Base-by-base conservation (phyloP, 2,888 invertebrate species). In the Ichneumon xanthorius region DNA sequence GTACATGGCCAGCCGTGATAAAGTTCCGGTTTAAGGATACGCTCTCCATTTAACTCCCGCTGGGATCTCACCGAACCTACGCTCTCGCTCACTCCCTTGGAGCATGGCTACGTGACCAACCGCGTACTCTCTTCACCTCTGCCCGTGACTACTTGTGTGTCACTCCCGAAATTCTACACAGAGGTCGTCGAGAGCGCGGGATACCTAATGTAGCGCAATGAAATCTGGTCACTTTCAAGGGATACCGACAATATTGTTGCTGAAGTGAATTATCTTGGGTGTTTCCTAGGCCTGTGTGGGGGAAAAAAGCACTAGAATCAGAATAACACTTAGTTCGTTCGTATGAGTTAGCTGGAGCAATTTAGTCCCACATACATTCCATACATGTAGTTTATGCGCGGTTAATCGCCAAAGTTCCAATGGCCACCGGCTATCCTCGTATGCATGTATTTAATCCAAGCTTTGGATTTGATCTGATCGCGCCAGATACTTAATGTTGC, bases 1-100 rank as follows among this genome's bases (percentile, higher is more conserved):
- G 33, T 63, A 19, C 26, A 63, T 53, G 65, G 45, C 65, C 61
- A 87, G 87, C 87, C 84, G 90, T 89, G 90, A 91, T 91, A 90
- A 91, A 91, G 90, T 91, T 91, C 89, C 89, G 88, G 89, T 89
- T 91, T 89, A 91, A 91, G 91, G 90, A 91, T 88, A 88, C 88
- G 76, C 71, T 87, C 80, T 79, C 81, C 84, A 75, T 87, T 89
- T 88, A 87, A 88, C 86, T 88, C 82, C 63, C 84, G 82, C 78
- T 58, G 22, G 71, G 45, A 68, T 75, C 72, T 77, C 72, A 72
- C 72, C 61, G 76, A 67, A 73, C 50, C 48, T 26, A 73, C 16
- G 14, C 19, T 48, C 45, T 48, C 45, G 14, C 45, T 14, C 2
- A 16, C 45, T 48, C 63, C 67, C 84, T 65, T 33, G 22, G 22